phyloP scores from a whole-genome alignment of 1,140 invertebrate species.

The Ceratina calcarata region DNA sequence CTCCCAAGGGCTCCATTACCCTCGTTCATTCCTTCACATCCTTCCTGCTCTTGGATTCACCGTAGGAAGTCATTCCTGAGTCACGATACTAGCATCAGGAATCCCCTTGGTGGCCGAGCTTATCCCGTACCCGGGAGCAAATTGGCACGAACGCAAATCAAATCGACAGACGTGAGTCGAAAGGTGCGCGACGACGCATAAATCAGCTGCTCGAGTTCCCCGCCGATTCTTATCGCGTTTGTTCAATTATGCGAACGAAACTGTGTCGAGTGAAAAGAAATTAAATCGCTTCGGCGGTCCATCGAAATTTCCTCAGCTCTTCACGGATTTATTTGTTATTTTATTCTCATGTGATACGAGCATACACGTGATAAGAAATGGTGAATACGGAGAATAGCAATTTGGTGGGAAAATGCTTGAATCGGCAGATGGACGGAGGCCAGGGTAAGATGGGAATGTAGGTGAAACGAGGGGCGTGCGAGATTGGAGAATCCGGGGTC shows the following conservation, averaged over 20 bases:
- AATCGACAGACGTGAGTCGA: constrained; percentile 12
- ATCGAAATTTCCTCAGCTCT: too few species aligned
- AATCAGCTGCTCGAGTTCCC: background rate
- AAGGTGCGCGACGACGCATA: constrained; percentile 12
- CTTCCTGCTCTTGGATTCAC: constrained; percentile 28
- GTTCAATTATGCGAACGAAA: too few species aligned
- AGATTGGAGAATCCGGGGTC: background rate
- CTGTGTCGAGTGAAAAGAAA: too few species aligned
- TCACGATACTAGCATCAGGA: constrained; percentile 40
- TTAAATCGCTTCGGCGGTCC: too few species aligned
- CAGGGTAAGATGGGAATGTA: background rate
- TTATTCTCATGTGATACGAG: too few species aligned
- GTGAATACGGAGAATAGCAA: background rate
- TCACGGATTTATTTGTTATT: background rate
- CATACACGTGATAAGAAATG: too few species aligned
- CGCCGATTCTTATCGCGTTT: background rate
- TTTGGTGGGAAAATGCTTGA: background rate
- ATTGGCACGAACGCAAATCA: constrained; percentile 42
- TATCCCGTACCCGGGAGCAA: constrained; percentile 34
- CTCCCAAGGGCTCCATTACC: constrained; percentile 33
- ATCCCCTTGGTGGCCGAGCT: constrained; percentile 33
- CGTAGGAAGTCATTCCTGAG: constrained; percentile 25
- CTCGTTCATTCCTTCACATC: constrained; percentile 21
- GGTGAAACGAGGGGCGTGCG: background rate
- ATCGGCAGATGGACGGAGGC: background rate